Evolutionary conservation across 2,797 vertebrate genomes (phyloP).

Genomic region (Neosilurus hyrtlii): DNA sequence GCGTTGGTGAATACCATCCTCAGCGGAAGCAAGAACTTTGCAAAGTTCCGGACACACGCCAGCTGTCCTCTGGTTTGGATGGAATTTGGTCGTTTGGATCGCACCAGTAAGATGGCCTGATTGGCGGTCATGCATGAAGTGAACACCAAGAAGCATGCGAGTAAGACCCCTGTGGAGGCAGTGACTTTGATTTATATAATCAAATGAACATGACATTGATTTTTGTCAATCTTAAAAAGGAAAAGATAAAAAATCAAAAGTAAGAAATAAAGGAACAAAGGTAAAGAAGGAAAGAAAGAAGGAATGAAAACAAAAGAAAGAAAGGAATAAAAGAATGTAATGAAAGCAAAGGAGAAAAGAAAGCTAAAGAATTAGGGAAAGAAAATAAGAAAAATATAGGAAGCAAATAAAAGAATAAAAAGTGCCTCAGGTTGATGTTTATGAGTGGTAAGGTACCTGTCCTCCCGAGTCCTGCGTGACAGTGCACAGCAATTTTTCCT

Average conservation of each 20-base stretch:
- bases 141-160: constrained; percentile 92
- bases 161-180: constrained; percentile 81
- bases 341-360: too few species aligned
- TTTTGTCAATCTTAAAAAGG: too few species aligned
- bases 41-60: constrained; percentile 85
- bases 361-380: too few species aligned
- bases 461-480: constrained; percentile 93
- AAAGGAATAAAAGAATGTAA: too few species aligned
- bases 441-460: constrained; percentile 79
- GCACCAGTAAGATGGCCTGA: constrained; percentile 89
- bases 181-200: neutral
- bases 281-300: too few species aligned
- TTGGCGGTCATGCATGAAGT: constrained; percentile 89
- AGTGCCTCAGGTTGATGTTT: too few species aligned
- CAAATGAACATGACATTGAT: neutral
- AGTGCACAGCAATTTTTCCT: constrained; percentile 92
- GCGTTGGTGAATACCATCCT: constrained; percentile 86
- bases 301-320: too few species aligned
- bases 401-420: too few species aligned
- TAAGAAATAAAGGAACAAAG: too few species aligned
- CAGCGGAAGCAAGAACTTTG: constrained; percentile 86
- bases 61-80: constrained; percentile 93
- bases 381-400: too few species aligned
- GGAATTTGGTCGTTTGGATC: constrained; percentile 90
- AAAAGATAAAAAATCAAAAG: too few species aligned